These are phyloP conservation scores for Harpalus rufipes DNA, from an alignment of 2,888 invertebrate genomes.

Conservation along the genomic window DNA sequence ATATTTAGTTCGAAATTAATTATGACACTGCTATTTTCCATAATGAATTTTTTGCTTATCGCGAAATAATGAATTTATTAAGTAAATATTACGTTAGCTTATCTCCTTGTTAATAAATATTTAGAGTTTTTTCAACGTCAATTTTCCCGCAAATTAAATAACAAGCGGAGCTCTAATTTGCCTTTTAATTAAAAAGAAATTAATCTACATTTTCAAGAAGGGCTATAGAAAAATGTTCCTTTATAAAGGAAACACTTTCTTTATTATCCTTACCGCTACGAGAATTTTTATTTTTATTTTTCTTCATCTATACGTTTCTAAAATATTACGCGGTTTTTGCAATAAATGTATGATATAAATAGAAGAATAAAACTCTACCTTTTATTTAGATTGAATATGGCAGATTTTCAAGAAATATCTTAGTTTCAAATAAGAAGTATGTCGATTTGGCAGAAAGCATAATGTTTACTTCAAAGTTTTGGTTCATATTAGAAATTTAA, in stretches of 20 bases:
- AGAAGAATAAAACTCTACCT: background rate
- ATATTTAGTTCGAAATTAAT: slow-evolving; percentile 58
- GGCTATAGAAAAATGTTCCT: slow-evolving; percentile 6
- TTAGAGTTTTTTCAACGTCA: slow-evolving; percentile 38
- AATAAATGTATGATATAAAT: background rate
- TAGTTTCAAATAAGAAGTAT: background rate
- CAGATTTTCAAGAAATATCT: background rate
- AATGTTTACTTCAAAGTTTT: background rate
- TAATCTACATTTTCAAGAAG: slow-evolving; percentile 36
- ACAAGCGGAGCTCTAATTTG: slow-evolving; percentile 28
- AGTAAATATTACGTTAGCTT: slow-evolving; percentile 52
- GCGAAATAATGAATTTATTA: slow-evolving; percentile 49
- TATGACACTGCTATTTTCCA: slow-evolving; percentile 57
- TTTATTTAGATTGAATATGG: background rate
- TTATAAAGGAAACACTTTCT: slow-evolving; percentile 9
- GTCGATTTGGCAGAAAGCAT: background rate
- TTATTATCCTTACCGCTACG: background rate
- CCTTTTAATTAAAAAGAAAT: slow-evolving; percentile 48
- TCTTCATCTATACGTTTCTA: background rate
- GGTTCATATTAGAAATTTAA: background rate
- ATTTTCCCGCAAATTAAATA: slow-evolving; percentile 51
- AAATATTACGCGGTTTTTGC: background rate
- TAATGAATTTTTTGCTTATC: slow-evolving; percentile 57
- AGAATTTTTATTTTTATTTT: background rate
- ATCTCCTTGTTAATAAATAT: slow-evolving; percentile 54